A percentile compares a stretch with the other conserved stretches of the same genome.
Evolutionary conservation across 35 echinoderm and acorn worm genomes (phyloP).

Genomic region (Lytechinus variegatus): DNA sequence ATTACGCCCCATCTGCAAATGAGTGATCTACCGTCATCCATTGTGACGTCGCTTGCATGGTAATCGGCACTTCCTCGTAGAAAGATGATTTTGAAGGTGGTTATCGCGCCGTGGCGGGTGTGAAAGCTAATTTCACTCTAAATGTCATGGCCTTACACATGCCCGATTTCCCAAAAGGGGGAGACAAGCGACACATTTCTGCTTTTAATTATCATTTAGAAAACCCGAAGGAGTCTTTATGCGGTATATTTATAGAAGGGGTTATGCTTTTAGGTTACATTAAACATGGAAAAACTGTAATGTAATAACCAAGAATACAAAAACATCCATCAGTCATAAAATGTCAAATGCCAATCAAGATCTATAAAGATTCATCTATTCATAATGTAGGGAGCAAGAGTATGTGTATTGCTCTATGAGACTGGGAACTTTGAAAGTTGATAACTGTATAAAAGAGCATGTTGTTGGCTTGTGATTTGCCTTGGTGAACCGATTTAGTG

Average conservation of each 20-base stretch:
- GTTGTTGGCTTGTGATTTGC: too few relatives aligned
- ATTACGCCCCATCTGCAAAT: constrained; percentile 3
- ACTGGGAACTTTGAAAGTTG: too few relatives aligned
- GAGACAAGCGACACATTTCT: background rate
- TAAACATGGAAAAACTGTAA: background rate
- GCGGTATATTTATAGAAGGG: background rate
- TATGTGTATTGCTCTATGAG: too few relatives aligned
- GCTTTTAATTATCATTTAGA: constrained; percentile 12
- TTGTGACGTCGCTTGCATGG: constrained; percentile 15
- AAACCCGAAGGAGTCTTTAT: background rate
- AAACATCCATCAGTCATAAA: too few relatives aligned
- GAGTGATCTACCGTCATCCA: background rate
- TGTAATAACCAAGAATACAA: background rate
- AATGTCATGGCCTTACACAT: background rate
- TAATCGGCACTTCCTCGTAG: background rate
- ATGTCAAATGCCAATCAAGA: too few relatives aligned
- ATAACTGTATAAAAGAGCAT: too few relatives aligned
- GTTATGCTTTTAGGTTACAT: background rate
- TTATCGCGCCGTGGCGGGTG: background rate
- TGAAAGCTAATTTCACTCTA: background rate
- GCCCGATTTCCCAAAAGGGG: background rate
- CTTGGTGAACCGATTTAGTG: too few relatives aligned
- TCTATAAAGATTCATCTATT: too few relatives aligned
- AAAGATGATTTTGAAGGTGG: background rate
- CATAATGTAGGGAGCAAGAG: too few relatives aligned